Percentiles rank a stretch among this genome's conserved stretches.
Evolutionary conservation across 2,888 invertebrate genomes (phyloP).

Genomic region (Troides helena): DNA sequence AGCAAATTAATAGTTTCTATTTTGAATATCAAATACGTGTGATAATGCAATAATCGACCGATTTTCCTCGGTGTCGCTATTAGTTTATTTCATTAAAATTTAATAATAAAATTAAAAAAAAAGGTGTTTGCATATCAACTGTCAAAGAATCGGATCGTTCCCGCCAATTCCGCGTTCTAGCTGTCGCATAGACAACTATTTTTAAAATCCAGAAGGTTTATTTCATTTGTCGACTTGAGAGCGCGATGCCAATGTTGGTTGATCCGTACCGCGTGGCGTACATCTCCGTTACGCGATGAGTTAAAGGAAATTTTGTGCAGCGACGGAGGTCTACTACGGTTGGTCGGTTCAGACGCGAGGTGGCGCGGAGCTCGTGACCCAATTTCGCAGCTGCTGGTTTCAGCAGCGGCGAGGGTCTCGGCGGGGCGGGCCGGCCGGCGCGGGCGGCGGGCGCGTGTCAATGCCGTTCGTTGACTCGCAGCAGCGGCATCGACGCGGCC

Average conservation of each 20-base stretch:
- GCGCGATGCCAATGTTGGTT: conserved; percentile 33
- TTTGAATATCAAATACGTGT: conserved; percentile 18
- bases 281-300: conserved; percentile 26
- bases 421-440: conserved; percentile 46
- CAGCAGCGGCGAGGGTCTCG: conserved; percentile 67
- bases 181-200: conserved; percentile 55
- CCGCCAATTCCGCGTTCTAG: conserved; percentile 48
- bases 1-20: conserved; percentile 27
- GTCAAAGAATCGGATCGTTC: conserved; percentile 3
- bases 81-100: neutral
- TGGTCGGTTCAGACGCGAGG: conserved; percentile 66
- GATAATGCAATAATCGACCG: conserved; percentile 7
- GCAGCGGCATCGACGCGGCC: conserved; percentile 74
- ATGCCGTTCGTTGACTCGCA: conserved; percentile 80
- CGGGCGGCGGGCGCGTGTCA: conserved; percentile 71
- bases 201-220: conserved; percentile 60
- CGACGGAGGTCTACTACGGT: conserved; percentile 40
- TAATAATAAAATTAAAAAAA: neutral
- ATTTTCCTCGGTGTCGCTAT: conserved; percentile 18
- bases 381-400: conserved; percentile 80
- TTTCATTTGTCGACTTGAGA: conserved; percentile 61
- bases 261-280: conserved; percentile 32
- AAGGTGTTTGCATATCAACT: neutral
- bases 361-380: conserved; percentile 75
- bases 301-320: conserved; percentile 35